These are phyloP conservation scores for Listronotus oregonensis DNA, from an alignment of 1,140 invertebrate genomes.

Conservation along the genomic window DNA sequence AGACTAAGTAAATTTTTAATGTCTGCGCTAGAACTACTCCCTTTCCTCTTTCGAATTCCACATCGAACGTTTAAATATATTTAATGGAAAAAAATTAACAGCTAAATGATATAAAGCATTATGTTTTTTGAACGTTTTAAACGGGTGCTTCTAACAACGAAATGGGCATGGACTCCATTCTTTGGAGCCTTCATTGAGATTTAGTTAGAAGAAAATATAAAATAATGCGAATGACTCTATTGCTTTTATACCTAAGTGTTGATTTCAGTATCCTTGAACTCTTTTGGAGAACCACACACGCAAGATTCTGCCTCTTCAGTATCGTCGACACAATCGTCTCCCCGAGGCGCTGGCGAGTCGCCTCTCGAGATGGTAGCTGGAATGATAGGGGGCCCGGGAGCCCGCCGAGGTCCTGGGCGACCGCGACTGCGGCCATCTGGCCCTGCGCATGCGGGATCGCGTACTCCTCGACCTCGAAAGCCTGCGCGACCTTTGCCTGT, in stretches of 20 bases:
- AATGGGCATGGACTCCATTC: too few species aligned
- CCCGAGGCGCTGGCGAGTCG: constrained; percentile 29
- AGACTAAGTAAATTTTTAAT: too few species aligned
- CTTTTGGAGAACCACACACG: constrained; percentile 26
- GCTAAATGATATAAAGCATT: too few species aligned
- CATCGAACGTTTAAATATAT: too few species aligned
- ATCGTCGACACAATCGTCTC: constrained; percentile 40
- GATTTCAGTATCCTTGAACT: constrained; percentile 26
- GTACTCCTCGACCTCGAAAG: constrained; percentile 61
- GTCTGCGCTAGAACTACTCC: too few species aligned
- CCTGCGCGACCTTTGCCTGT: constrained; percentile 65
- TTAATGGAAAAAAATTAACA: too few species aligned
- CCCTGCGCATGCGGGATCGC: constrained; percentile 64
- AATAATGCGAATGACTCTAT: too few species aligned
- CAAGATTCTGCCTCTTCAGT: constrained; percentile 38
- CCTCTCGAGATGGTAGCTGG: constrained; percentile 11
- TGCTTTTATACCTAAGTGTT: not conserved
- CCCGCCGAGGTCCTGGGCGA: constrained; percentile 73
- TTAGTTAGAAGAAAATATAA: too few species aligned
- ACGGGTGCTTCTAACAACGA: too few species aligned
- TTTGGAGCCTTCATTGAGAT: too few species aligned
- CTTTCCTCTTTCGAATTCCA: too few species aligned
- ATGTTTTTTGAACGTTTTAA: too few species aligned
- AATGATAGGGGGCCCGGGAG: constrained; percentile 11
- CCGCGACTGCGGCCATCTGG: constrained; percentile 71